phyloP scores from a whole-genome alignment of 2,113 vertebrate species.

The Galeopterus variegatus region DNA sequence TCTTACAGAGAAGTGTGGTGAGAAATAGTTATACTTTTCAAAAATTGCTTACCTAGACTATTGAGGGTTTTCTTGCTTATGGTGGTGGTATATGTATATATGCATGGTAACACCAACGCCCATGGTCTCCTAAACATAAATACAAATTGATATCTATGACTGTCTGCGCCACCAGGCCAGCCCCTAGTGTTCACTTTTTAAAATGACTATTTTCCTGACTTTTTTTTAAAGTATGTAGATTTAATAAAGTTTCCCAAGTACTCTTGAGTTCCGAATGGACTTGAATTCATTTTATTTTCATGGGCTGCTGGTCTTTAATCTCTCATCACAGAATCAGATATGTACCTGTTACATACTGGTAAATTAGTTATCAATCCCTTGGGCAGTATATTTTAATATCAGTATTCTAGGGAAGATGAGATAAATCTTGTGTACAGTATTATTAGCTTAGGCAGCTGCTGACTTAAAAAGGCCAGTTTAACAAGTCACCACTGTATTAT shows the following conservation, averaged over 20 bases:
- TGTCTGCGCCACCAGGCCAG: no score
- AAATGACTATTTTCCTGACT: conserved; percentile 74
- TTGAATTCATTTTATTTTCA: conserved; percentile 87
- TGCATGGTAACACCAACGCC: neutral
- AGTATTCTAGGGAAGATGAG: conserved; percentile 90
- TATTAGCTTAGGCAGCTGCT: conserved; percentile 93
- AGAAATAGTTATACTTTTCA: no score
- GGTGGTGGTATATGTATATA: neutral
- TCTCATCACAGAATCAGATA: conserved; percentile 87
- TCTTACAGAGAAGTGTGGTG: no score
- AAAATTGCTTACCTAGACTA: neutral
- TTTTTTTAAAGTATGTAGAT: conserved; percentile 70
- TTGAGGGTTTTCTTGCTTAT: neutral
- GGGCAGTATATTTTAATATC: conserved; percentile 93
- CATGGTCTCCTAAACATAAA: neutral
- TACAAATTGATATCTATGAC: neutral
- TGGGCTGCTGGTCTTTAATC: conserved; percentile 89
- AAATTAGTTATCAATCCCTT: conserved; percentile 92
- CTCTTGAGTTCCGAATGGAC: conserved; percentile 83
- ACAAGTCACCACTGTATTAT: conserved; percentile 99
- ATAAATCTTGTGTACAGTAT: conserved; percentile 91
- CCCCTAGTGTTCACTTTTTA: conserved; percentile 74
- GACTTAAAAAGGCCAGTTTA: conserved; percentile 97
- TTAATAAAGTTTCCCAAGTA: conserved; percentile 81
- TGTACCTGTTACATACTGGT: conserved; percentile 90